Evolutionary conservation across 2,888 invertebrate genomes (phyloP), one percentile per base, ranked within the genome.

Genomic region (Hartigia nigra): DNA sequence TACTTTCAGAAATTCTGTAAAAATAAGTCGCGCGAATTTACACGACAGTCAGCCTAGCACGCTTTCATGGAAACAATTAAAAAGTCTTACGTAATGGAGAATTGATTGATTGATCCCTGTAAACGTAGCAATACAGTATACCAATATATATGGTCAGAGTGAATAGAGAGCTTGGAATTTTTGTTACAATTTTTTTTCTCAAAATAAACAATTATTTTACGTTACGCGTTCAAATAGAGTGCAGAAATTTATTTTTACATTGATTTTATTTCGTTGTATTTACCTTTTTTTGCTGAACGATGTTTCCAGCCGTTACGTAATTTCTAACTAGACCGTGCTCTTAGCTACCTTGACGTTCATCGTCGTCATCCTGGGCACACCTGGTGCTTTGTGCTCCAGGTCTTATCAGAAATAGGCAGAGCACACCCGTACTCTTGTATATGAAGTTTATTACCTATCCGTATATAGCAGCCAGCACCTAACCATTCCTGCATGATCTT

Each of bases 401-500:
- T 74, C 84, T 86, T 86, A 86, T 86, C 86, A 74, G 83, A 80
- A 83, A 80, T 81, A 80, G 81, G 79, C 79, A 82, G 80, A 81
- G 81, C 82, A 76, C 81, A 81, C 74, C 79, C 79, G 78, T 74
- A 77, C 76, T 74, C 32, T 75, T 70, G 55, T 55, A 9, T 55
- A 55, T 55, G 55, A 23, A 2, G 55, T 55, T 55, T 55, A 55
- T 55, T 55, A 74, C 77, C 75, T 80, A 72, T 81, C 39, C 81
- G 55, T 55, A 23, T 55, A 9, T 55, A 55, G 55, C 23, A 70
- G 75, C 72, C 14, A 35, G 70, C 76, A 76, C 55, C 76, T 70
- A 37, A 70, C 74, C 70, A 81, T 70, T 69, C 37, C 69, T 83
- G 80, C 81, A 83, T 82, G 79, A 74, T 31, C 23, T 69, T 55